Evolutionary conservation across 2,113 vertebrate species (phyloP).

Genomic region (Charina bottae): DNA sequence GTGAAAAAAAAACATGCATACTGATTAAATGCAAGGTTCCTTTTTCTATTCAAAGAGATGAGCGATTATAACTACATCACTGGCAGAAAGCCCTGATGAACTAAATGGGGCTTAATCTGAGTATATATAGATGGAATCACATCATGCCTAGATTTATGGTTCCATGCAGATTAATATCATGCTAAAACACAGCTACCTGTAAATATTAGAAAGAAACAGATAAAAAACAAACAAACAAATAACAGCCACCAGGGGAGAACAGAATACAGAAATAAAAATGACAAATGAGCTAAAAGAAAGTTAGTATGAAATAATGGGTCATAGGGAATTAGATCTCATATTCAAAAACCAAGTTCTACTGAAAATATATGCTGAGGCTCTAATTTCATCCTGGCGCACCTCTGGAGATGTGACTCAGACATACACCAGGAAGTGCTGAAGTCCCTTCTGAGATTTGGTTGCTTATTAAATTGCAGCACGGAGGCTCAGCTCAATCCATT

Average conservation of each 20-base stretch:
- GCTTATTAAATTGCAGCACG: not conserved
- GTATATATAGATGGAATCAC: not conserved
- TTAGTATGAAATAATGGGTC: conserved; percentile 12
- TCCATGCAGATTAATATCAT: not conserved
- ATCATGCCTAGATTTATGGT: not conserved
- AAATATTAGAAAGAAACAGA: not conserved
- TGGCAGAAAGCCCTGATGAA: not conserved
- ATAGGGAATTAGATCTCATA: not conserved
- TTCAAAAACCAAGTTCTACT: not conserved
- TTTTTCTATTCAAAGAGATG: not conserved
- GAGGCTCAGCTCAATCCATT: not conserved
- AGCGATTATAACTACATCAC: not conserved
- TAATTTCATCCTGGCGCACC: conserved; percentile 7
- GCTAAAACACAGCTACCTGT: not conserved
- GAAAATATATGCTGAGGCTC: conserved; percentile 3
- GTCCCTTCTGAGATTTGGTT: not conserved
- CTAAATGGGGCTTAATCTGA: not conserved
- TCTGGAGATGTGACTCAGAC: not conserved
- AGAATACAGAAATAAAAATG: not conserved
- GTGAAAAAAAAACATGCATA: not conserved
- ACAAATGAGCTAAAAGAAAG: not conserved
- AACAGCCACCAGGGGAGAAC: not conserved
- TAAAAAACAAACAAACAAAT: not conserved
- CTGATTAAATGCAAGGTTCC: not conserved
- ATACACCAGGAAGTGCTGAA: not conserved